Percentiles rank a stretch among this genome's conserved stretches.
Conservation (phyloP, 2,888 invertebrate species). For the Sphaeridia pumilis region DNA sequence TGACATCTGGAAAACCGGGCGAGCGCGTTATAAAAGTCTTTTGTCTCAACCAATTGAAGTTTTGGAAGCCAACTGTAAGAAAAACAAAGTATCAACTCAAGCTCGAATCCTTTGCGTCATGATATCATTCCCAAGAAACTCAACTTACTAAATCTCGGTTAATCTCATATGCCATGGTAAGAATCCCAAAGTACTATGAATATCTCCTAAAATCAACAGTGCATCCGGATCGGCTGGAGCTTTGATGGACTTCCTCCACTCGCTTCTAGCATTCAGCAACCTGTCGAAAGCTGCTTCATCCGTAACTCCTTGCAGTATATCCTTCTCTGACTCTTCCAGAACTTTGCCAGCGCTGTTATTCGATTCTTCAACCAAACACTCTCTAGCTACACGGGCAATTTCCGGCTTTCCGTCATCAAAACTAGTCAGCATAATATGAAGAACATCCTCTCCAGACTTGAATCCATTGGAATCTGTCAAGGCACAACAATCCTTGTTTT, state of each 20-base stretch:
- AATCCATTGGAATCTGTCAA: conserved; percentile 18
- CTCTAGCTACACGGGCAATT: conserved; percentile 22
- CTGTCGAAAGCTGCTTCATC: background rate
- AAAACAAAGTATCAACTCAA: background rate
- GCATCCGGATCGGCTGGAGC: conserved; percentile 28
- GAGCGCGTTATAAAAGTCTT: conserved; percentile 10
- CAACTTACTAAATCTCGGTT: conserved; percentile 32
- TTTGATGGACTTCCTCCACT: background rate
- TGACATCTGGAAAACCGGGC: conserved; percentile 9
- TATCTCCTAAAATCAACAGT: conserved; percentile 24
- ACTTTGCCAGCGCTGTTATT: background rate
- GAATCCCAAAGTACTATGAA: conserved; percentile 29
- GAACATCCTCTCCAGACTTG: conserved; percentile 9
- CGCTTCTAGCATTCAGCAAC: background rate
- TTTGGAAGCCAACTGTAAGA: conserved; percentile 15
- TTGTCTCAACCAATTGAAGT: conserved; percentile 7
- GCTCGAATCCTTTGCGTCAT: background rate
- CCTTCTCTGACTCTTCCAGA: background rate
- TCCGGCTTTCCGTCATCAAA: conserved; percentile 29
- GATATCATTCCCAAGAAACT: background rate
- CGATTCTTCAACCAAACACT: conserved; percentile 16
- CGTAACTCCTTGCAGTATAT: background rate
- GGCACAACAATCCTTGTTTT: background rate
- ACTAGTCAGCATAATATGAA: conserved; percentile 26
- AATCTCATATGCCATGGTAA: conserved; percentile 32